Evolutionary conservation across 2,797 vertebrate species (phyloP).

Genomic region (Thripadectes ignobilis): DNA sequence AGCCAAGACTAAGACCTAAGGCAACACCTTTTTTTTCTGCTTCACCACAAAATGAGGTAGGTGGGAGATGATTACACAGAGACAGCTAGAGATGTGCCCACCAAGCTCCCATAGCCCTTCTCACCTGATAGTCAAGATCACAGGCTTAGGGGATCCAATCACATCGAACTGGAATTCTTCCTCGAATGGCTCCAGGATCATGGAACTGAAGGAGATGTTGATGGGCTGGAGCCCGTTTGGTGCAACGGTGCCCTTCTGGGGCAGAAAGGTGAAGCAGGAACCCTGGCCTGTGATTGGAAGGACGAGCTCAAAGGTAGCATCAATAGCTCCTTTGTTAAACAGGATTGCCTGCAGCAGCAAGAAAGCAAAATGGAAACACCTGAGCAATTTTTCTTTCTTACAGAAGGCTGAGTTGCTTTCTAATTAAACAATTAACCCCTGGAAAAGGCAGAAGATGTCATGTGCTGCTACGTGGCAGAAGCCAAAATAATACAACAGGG

Average conservation of each 20-base stretch:
- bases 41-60: background rate
- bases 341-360: slow-evolving; percentile 76
- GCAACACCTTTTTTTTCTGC: background rate
- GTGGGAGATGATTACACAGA: too few relatives aligned
- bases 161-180: slow-evolving; percentile 83
- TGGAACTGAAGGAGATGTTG: slow-evolving; percentile 79
- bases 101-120: background rate
- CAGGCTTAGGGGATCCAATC: slow-evolving; percentile 73
- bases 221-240: slow-evolving; percentile 74
- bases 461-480: background rate
- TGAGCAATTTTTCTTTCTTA: background rate
- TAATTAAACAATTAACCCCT: background rate
- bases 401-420: background rate
- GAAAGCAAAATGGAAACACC: background rate
- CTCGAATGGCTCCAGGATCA: slow-evolving; percentile 77
- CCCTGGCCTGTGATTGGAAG: slow-evolving; percentile 73
- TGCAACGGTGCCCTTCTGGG: slow-evolving; percentile 79
- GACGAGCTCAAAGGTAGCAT: slow-evolving; percentile 78
- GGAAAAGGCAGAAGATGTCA: background rate
- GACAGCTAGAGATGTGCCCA: too few relatives aligned
- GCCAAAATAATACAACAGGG: background rate
- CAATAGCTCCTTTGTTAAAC: slow-evolving; percentile 83
- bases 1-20: background rate
- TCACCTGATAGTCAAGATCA: slow-evolving; percentile 81
- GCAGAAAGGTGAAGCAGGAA: slow-evolving; percentile 81